Evolutionary conservation across 2,797 vertebrate species (phyloP).

Genomic region (Microchirus variegatus): DNA sequence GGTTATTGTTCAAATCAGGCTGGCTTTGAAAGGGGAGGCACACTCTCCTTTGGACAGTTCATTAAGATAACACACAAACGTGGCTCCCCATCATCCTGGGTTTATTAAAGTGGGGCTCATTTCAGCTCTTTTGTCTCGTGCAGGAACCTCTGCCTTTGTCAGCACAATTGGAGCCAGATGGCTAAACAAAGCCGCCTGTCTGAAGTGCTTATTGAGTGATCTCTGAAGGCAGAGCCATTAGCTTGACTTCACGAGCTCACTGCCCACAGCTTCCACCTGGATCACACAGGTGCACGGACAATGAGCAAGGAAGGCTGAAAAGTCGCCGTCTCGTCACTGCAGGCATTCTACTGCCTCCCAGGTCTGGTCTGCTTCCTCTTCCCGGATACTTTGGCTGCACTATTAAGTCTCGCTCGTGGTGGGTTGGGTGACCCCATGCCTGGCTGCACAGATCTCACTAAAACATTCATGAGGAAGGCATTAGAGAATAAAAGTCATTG

Average conservation of each 20-base stretch:
- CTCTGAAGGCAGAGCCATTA: slow-evolving; percentile 69
- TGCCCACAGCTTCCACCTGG: slow-evolving; percentile 68
- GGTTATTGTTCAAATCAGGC: slow-evolving; percentile 80
- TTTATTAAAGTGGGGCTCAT: slow-evolving; percentile 80
- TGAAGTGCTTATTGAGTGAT: slow-evolving; percentile 69
- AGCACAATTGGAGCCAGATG: slow-evolving; percentile 81
- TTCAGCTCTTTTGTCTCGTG: slow-evolving; percentile 75
- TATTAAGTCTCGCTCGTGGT: slow-evolving; percentile 47
- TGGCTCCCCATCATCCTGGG: slow-evolving; percentile 75
- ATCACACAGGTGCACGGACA: slow-evolving; percentile 57
- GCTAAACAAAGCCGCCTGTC: slow-evolving; percentile 79
- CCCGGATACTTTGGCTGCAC: slow-evolving; percentile 40
- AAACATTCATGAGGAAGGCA: slow-evolving; percentile 74
- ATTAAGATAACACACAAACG: slow-evolving; percentile 82
- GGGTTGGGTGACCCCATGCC: slow-evolving; percentile 58
- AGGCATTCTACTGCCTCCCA: slow-evolving; percentile 13
- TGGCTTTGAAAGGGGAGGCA: slow-evolving; percentile 71
- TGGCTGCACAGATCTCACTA: slow-evolving; percentile 56
- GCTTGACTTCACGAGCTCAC: slow-evolving; percentile 65
- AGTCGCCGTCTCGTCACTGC: slow-evolving; percentile 20
- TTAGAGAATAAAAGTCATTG: slow-evolving; percentile 68
- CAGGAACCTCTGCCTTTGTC: slow-evolving; percentile 77
- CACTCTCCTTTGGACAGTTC: slow-evolving; percentile 77
- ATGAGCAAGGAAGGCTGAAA: slow-evolving; percentile 17
- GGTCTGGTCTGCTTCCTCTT: slow-evolving; percentile 3